Evolutionary conservation across 2,797 vertebrate genomes (phyloP), one percentile per base, ranked within the genome.

Genomic region (Sciurus vulgaris): DNA sequence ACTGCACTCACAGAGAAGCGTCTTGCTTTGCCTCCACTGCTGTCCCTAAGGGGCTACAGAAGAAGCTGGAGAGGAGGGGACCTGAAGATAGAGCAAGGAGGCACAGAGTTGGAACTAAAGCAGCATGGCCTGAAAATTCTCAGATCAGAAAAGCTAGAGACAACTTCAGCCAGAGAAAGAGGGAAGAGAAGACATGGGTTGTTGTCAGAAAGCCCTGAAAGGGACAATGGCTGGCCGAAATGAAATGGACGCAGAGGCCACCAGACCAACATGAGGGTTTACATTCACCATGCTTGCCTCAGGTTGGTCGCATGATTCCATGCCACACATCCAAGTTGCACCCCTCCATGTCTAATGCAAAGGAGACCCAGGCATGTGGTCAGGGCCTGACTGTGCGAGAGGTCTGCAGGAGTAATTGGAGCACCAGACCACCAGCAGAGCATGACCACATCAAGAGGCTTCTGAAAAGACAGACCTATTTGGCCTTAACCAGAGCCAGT

Each of bases 1-100:
- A 96, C 96, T 86, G 54, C 78, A 97, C 30, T 67, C 86, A 96
- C 90, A 82, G 70, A 96, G 59, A 86, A 97, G 94, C 93, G 20
- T 97, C 85, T 97, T 86, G 82, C 38, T 97, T 86, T 83, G 70
- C 56, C 65, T 96, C 94, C 95, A 86, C 69, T 89, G 67, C 20
- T 72, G 30, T 91, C 94, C 85, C 81, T 61, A 1, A 35, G 69
- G 85, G 85, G 67, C 77, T 41, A 3, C 12, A 69, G 33, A 20
- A 7, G 59, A 63, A 10, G 82, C 33, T 59, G 35, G 79, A 56
- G 18, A 54, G 41, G 54, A 97, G 14, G 28, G 13, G 9, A 6
- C 67, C 12, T 76, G 63, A 93, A 54, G 61, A 51, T 94, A 85
- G 93, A 92, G 24, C 82, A 49, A 38, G 41, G 73, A 96, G 78